Evolutionary conservation across 2,113 vertebrate genomes (phyloP).

Genomic region (Microtus ochrogaster): DNA sequence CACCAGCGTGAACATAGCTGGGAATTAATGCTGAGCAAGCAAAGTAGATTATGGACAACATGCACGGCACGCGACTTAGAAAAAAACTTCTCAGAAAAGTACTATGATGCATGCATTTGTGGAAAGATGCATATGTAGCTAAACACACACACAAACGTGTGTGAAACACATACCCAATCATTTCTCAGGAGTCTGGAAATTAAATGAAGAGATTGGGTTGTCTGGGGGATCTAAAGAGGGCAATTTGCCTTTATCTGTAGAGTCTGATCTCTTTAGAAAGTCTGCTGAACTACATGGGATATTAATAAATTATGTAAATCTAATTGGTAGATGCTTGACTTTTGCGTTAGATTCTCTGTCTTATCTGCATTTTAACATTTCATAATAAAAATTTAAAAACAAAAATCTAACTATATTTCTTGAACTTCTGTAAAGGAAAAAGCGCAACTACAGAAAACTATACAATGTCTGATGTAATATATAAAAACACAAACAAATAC

Average conservation of each 20-base stretch:
- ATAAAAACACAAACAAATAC: background rate
- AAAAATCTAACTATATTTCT: background rate
- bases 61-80: background rate
- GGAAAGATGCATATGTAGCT: background rate
- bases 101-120: background rate
- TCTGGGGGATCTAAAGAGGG: background rate
- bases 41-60: background rate
- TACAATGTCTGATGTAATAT: background rate
- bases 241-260: background rate
- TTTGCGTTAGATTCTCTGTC: background rate
- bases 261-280: constrained; percentile 28
- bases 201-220: background rate
- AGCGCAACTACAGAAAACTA: background rate
- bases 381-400: background rate
- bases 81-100: background rate
- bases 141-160: background rate
- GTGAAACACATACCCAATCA: background rate
- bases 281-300: background rate
- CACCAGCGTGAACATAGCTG: background rate
- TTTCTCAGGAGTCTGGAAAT: background rate
- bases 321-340: background rate
- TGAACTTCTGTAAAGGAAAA: background rate
- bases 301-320: background rate
- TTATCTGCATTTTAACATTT: background rate
- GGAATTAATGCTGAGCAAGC: background rate